phyloP scores from a whole-genome alignment of 2,888 invertebrate species.

The Sinotaia quadrata region DNA sequence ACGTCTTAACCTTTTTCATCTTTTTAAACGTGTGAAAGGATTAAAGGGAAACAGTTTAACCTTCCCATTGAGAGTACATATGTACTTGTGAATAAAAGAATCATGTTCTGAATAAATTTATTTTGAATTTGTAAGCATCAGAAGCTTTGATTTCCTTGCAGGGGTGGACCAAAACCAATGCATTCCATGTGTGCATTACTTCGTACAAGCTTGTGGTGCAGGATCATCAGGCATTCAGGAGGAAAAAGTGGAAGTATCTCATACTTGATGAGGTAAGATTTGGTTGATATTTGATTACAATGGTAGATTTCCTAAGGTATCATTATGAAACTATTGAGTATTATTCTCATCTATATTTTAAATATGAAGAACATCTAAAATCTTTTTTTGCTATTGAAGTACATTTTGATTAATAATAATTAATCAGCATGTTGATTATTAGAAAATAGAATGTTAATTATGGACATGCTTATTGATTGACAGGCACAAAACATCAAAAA shows the following conservation, averaged over 20 bases:
- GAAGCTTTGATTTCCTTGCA: constrained; percentile 56
- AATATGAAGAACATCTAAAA: no score
- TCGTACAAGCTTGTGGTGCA: constrained; percentile 98
- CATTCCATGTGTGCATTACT: constrained; percentile 96
- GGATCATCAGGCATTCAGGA: constrained; percentile 96
- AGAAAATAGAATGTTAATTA: neutral
- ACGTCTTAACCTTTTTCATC: no score
- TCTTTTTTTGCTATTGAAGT: neutral
- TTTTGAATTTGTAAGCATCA: neutral
- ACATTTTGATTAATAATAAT: neutral
- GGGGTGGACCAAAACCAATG: constrained; percentile 98
- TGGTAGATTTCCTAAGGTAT: no score
- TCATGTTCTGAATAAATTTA: no score
- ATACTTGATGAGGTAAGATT: constrained; percentile 85
- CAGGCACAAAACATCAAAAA: constrained; percentile 99
- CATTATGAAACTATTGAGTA: no score
- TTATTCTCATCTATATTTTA: no score
- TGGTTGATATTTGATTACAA: no score
- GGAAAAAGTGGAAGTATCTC: constrained; percentile 98
- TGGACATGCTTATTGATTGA: constrained; percentile 18
- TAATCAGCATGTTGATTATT: neutral
- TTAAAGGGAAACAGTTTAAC: no score
- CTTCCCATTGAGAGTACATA: no score
- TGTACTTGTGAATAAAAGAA: no score
- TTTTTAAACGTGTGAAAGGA: no score